phyloP scores from a whole-genome alignment of 2,113 vertebrate species.

The Scomber scombrus region DNA sequence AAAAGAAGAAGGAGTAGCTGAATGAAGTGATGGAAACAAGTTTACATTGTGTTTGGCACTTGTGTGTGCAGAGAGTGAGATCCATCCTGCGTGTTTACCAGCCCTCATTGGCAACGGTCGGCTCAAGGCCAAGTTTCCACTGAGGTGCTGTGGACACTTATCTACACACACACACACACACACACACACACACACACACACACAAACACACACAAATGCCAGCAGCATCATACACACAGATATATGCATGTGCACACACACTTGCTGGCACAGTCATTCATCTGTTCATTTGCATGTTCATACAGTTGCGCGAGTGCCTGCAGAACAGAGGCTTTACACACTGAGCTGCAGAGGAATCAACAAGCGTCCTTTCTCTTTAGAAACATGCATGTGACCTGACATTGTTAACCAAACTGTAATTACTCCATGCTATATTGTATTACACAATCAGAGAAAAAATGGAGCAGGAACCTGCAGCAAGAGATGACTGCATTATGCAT shows the following conservation, averaged over 20 bases:
- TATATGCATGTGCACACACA: conserved; percentile 33
- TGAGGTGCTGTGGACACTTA: conserved; percentile 53
- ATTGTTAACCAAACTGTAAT: conserved; percentile 19
- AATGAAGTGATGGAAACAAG: conserved; percentile 66
- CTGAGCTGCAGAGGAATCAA: conserved; percentile 6
- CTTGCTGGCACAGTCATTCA: conserved; percentile 43
- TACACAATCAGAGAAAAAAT: conserved; percentile 34
- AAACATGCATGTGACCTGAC: conserved; percentile 3
- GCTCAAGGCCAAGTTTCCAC: conserved; percentile 76
- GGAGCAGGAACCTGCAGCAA: conserved; percentile 26
- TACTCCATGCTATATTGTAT: conserved; percentile 6
- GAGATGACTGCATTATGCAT: conserved; percentile 19
- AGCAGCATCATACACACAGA: conserved; percentile 41
- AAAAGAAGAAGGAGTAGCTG: conserved; percentile 14
- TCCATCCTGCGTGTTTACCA: conserved; percentile 71
- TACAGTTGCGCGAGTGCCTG: conserved; percentile 18
- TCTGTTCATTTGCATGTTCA: conserved; percentile 10
- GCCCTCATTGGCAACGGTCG: conserved; percentile 67
- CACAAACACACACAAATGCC: conserved; percentile 24
- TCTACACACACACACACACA: conserved; percentile 30
- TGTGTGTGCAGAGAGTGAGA: conserved; percentile 65
- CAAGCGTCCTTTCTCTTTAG: conserved; percentile 15
- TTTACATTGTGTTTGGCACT: conserved; percentile 75
- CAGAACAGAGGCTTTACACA: conserved; percentile 4
- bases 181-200: conserved; percentile 39